phyloP scores from a whole-genome alignment of 2,797 vertebrate species.

The Mus spretus region DNA sequence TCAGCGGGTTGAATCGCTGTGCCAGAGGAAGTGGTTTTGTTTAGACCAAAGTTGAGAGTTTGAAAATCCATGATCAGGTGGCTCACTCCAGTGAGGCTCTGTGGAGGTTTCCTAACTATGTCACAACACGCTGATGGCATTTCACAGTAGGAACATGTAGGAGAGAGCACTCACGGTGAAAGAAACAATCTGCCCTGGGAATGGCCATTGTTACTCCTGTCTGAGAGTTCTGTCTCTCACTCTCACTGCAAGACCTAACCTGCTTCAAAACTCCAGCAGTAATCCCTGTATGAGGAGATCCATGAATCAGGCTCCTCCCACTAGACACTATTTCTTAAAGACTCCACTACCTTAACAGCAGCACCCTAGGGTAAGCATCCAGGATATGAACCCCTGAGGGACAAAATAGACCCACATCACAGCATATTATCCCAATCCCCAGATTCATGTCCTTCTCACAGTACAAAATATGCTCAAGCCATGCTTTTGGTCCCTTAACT shows the following conservation, averaged over 20 bases:
- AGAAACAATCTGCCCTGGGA: background rate
- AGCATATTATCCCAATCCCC: background rate
- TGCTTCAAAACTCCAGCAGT: background rate
- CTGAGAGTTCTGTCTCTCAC: background rate
- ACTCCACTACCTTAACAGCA: background rate
- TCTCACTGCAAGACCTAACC: background rate
- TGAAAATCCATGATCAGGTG: background rate
- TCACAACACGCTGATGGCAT: background rate
- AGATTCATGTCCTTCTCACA: background rate
- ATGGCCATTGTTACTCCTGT: background rate
- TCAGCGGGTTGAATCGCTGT: background rate
- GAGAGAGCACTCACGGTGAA: background rate
- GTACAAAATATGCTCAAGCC: background rate
- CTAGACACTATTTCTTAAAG: background rate
- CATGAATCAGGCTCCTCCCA: background rate
- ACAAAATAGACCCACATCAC: background rate
- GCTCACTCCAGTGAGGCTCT: too few species aligned
- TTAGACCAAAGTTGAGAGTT: background rate
- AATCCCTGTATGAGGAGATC: background rate
- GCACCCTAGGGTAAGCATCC: background rate
- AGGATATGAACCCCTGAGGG: background rate
- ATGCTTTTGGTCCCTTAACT: background rate
- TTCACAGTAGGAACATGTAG: background rate
- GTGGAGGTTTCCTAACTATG: background rate
- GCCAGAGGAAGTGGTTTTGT: background rate